Evolutionary conservation across 2,888 invertebrate genomes (phyloP).

Genomic region (Pandemis corylana): DNA sequence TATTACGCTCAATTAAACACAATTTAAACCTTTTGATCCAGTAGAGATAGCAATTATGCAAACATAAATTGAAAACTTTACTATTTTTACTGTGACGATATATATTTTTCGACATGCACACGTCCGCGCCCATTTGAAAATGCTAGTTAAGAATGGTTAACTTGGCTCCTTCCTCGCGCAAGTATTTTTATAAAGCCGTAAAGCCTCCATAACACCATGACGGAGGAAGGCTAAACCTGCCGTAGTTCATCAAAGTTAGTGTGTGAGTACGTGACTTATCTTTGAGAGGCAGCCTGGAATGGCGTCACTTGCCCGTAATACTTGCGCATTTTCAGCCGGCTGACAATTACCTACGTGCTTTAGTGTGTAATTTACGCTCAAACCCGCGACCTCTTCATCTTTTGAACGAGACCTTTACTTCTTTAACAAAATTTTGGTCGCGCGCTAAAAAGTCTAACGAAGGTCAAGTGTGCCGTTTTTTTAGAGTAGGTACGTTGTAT

Average conservation of each 20-base stretch:
- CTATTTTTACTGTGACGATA: too few relatives aligned
- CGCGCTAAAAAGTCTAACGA: neutral
- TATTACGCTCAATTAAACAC: neutral
- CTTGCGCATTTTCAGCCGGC: constrained; percentile 31
- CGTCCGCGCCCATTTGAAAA: too few relatives aligned
- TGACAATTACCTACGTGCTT: constrained; percentile 37
- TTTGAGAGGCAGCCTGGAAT: constrained; percentile 60
- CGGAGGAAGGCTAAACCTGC: constrained; percentile 29
- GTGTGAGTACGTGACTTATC: constrained; percentile 78
- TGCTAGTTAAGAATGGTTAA: neutral
- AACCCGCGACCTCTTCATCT: constrained; percentile 14
- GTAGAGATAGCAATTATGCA: too few relatives aligned
- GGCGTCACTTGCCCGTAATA: constrained; percentile 31
- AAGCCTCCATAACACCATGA: constrained; percentile 9
- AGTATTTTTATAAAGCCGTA: neutral
- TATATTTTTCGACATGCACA: too few relatives aligned
- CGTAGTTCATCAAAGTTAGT: constrained; percentile 65
- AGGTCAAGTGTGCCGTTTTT: neutral
- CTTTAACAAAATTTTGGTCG: neutral
- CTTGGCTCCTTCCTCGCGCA: neutral
- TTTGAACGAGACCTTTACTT: neutral
- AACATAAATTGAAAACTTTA: too few relatives aligned
- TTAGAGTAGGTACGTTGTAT: too few relatives aligned
- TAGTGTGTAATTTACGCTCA: constrained; percentile 15
- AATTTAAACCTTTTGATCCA: too few relatives aligned